Evolutionary conservation across 2,888 invertebrate genomes (phyloP).

Genomic region (Hypomecis punctinalis): DNA sequence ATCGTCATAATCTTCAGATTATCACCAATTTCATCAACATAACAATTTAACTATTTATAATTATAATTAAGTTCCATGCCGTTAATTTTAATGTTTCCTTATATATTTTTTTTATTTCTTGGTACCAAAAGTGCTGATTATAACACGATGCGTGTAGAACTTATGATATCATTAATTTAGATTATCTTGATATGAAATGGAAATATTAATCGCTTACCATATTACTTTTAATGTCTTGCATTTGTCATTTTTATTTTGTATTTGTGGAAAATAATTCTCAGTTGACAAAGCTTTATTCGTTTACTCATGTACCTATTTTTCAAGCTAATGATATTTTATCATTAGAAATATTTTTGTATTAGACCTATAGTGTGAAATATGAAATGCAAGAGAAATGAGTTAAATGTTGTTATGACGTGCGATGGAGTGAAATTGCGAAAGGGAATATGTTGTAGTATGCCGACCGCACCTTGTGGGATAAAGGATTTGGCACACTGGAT

Average conservation of each 20-base stretch:
- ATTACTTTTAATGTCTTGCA: slow-evolving; percentile 6
- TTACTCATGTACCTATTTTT: too few species aligned
- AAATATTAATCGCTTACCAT: slow-evolving; percentile 4
- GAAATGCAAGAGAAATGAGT: too few species aligned
- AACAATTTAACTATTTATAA: background rate
- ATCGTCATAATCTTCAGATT: slow-evolving; percentile 21
- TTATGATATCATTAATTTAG: slow-evolving; percentile 21
- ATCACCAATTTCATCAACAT: slow-evolving; percentile 14
- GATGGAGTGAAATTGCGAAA: too few species aligned
- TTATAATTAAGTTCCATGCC: slow-evolving; percentile 25
- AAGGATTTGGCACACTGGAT: too few species aligned
- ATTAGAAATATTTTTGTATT: too few species aligned
- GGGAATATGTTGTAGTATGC: too few species aligned
- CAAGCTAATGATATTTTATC: too few species aligned
- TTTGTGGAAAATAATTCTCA: background rate
- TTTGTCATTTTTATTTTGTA: background rate
- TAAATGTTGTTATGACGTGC: too few species aligned
- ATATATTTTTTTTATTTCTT: slow-evolving; percentile 21
- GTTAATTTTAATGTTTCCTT: slow-evolving; percentile 35
- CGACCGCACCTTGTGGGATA: too few species aligned
- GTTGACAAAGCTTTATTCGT: background rate
- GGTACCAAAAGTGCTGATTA: slow-evolving; percentile 16
- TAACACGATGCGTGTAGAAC: slow-evolving; percentile 20
- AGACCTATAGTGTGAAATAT: too few species aligned
- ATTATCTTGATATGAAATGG: slow-evolving; percentile 12